Evolutionary conservation across 2,888 invertebrate species (phyloP).

Genomic region (Epirrhoe alternata): DNA sequence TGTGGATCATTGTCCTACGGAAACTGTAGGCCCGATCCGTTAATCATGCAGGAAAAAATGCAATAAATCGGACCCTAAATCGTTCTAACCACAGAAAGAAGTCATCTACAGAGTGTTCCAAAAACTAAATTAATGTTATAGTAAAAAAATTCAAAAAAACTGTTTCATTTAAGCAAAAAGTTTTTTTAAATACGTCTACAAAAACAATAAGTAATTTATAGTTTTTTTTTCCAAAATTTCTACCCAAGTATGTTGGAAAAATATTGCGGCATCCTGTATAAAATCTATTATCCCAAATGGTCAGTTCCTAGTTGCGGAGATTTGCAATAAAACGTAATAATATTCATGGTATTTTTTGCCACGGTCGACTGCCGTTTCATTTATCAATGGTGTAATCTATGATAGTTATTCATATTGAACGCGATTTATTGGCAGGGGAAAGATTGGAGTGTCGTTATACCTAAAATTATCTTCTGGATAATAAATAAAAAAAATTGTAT

Average conservation of each 20-base stretch:
- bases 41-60: conserved; percentile 79
- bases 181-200: too few species aligned
- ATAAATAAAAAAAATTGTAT: neutral
- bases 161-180: too few species aligned
- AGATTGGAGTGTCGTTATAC: conserved; percentile 55
- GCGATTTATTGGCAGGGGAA: conserved; percentile 60
- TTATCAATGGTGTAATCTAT: conserved; percentile 81
- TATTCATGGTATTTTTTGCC: conserved; percentile 74
- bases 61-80: conserved; percentile 55
- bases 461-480: conserved; percentile 22
- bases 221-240: neutral
- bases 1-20: conserved; percentile 75
- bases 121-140: neutral
- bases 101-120: conserved; percentile 18
- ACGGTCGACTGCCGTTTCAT: conserved; percentile 71
- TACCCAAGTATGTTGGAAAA: neutral
- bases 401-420: conserved; percentile 77
- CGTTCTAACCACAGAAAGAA: conserved; percentile 27
- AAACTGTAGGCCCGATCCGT: conserved; percentile 77
- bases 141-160: neutral
- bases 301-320: conserved; percentile 44
- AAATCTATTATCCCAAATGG: conserved; percentile 47
- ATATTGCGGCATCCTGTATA: conserved; percentile 12
- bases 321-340: conserved; percentile 48
- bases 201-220: neutral